These are phyloP conservation scores for Xiphophorus hellerii DNA, from an alignment of 2,113 vertebrate genomes.

Conservation along the genomic window DNA sequence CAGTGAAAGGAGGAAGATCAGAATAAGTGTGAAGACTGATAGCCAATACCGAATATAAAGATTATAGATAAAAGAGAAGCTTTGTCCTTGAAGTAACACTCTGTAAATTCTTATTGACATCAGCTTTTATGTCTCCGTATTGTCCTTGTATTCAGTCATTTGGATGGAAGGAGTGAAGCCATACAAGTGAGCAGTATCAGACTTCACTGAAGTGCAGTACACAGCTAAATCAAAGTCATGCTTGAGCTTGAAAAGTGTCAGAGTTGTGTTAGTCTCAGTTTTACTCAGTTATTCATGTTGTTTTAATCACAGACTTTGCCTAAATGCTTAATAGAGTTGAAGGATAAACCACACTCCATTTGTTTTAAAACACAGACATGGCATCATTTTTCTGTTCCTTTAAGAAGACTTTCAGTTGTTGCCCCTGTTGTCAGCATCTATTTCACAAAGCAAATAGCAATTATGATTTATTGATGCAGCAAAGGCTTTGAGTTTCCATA, in stretches of 20 bases:
- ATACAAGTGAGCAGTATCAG: constrained; percentile 14
- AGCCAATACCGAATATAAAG: constrained; percentile 4
- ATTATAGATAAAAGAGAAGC: background rate
- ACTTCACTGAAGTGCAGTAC: constrained; percentile 3
- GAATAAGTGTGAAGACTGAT: constrained; percentile 3
- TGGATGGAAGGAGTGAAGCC: constrained; percentile 10
- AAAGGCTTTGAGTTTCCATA: too few species aligned
- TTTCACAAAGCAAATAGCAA: too few species aligned
- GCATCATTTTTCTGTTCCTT: background rate
- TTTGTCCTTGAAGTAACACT: constrained; percentile 11
- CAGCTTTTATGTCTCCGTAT: constrained; percentile 6
- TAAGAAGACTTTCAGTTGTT: background rate
- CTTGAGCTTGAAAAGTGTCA: constrained; percentile 8
- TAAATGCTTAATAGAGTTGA: background rate
- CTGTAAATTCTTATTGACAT: constrained; percentile 21
- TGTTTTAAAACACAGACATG: background rate
- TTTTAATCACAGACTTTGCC: background rate
- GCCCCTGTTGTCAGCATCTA: too few species aligned
- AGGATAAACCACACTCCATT: constrained; percentile 6
- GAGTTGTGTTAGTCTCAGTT: background rate
- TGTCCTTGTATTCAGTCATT: constrained; percentile 16
- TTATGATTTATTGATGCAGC: too few species aligned
- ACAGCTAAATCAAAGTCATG: constrained; percentile 21
- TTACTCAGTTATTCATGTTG: background rate
- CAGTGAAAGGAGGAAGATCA: constrained; percentile 21